Evolutionary conservation across 92 coral and sea anemone species (phyloP), one percentile per base, ranked within the genome.

Genomic region (Palythoa grandiflora): DNA sequence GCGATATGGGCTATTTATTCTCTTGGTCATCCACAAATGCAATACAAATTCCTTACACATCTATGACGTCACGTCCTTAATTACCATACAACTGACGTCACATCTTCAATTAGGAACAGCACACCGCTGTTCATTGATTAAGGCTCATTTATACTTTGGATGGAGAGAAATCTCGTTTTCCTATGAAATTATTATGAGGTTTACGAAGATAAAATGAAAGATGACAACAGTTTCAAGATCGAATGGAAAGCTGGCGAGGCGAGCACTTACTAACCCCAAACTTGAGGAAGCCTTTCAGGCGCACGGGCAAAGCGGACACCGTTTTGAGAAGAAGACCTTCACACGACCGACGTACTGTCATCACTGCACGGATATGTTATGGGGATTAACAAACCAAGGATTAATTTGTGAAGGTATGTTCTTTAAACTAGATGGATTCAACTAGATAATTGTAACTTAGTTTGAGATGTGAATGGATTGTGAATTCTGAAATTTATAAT

Each of bases 301-400:
- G 52, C 98, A 93, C 83, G 99, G 99, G 0, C 98, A 95, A 83
- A 95, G 96, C 87, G 99, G 99, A 17, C 99, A 96, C 91, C 95
- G 97, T 15, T 96, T 96, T 61, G 83, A 85, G 20, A 91, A 86
- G 78, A 93, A 92, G 88, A 86, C 98, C 1, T 96, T 93, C 83
- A 96, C 96, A 1, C 88, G 99, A 10, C 99, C 97, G 12, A 95
- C 96, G 5, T 96, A 93, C 83, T 96, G 99, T 68, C 97, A 96
- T 86, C 98, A 96, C 78, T 96, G 99, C 52, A 96, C 99, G 21
- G 96, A 95, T 87, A 38, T 96, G 63, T 93, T 96, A 21, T 96
- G 99, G 99, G 99, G 99, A 47, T 89, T 96, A 28, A 95, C 96
- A 51, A 92, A 95, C 68, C 99, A 96, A 84, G 99, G 99, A 20